Evolutionary conservation across 2,888 invertebrate species (phyloP).

Genomic region (Agrochola lychnidis): DNA sequence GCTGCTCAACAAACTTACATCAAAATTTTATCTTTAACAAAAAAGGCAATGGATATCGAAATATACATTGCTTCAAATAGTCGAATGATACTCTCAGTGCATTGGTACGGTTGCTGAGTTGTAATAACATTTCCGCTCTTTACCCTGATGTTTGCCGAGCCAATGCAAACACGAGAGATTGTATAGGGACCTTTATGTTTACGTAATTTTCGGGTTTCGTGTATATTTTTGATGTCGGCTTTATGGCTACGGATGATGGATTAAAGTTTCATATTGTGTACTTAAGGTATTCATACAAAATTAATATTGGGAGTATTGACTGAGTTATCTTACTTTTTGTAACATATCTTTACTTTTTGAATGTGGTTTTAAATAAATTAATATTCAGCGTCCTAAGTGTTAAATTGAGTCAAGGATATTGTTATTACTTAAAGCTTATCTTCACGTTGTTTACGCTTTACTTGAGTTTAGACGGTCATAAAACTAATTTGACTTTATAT

Average conservation of each 20-base stretch:
- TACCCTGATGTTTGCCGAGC: constrained; percentile 84
- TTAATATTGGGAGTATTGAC: constrained; percentile 9
- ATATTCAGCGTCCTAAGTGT: background rate
- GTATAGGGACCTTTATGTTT: constrained; percentile 75
- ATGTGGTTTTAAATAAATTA: background rate
- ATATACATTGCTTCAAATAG: background rate
- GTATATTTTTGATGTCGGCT: constrained; percentile 69
- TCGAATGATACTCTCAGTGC: constrained; percentile 7
- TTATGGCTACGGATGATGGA: constrained; percentile 44
- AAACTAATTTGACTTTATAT: constrained; percentile 22
- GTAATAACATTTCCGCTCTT: constrained; percentile 88
- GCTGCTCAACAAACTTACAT: constrained; percentile 4
- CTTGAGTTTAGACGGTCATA: background rate
- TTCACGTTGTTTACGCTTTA: background rate
- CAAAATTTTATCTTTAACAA: rapidly evolving
- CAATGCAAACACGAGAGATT: constrained; percentile 84
- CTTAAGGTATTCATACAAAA: constrained; percentile 5
- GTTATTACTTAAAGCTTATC: background rate
- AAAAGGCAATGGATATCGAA: constrained; percentile 60
- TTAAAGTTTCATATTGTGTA: constrained; percentile 44
- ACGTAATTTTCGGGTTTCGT: constrained; percentile 69
- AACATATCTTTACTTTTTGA: background rate
- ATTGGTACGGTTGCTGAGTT: constrained; percentile 74
- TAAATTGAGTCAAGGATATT: background rate
- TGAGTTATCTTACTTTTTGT: background rate